Base-by-base conservation (phyloP, 2,113 vertebrate species). In the Coptodon rendalli region DNA sequence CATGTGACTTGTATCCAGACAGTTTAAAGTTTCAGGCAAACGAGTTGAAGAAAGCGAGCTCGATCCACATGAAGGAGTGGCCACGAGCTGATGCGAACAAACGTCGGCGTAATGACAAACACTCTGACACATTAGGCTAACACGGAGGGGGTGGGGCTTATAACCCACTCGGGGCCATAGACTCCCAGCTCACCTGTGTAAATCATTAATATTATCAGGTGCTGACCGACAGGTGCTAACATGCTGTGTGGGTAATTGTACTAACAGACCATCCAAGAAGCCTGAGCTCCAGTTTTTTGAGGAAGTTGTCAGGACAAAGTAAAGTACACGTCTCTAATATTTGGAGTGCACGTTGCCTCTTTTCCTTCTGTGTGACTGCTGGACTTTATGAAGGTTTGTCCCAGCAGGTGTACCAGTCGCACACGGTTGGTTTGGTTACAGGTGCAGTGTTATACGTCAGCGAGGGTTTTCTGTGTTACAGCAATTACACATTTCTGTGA, bases 1-100 rank as follows among this genome's bases (percentile, higher is more conserved):
- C 68, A 80, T 91, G 84, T 87, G 87, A 88, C 81, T 57, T 50
- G 52, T 45, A 53, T 81, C 80, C 79, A 89, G 89, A 4, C 16
- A 50, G 43, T 78, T 78, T 66, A 12, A 66, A 0, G 6, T 66
- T 66, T 36, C 2, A 0, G 61, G 31, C 31, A n/a, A 36, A 36
- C 61, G 0, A n/a, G 61, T 36, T n/a, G 31, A 66, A 5, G 61
- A 66, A 66, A 38, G 17, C 31, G 10, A 36, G 61, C 31, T 66
- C 9, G 10, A n/a, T 38, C 61, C 61, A 38, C 31, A n/a, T 38
- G 61, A 66, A 66, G 31, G 61, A 38, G 36, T 24, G 36, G 36
- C 43, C 36, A 43, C 12, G n/a, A 71, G 38, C 63, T 24, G 24
- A 48, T 48, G 40, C 2, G 9, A 76, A 19, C 71, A 76, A 6